phyloP scores from a whole-genome alignment of 2,797 vertebrate species.

The Anabas testudineus region DNA sequence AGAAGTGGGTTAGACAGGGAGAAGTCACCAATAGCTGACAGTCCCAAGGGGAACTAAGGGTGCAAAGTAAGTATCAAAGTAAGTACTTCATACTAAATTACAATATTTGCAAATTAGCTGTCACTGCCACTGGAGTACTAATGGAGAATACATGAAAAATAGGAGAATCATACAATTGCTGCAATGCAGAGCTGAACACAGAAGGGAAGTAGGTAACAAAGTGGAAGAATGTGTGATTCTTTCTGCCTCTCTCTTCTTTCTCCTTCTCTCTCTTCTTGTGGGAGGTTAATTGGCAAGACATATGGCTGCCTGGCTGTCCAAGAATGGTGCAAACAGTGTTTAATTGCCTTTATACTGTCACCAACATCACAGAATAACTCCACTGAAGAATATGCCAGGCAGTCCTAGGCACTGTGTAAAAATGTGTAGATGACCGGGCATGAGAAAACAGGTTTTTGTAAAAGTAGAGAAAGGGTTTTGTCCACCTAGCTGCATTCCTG shows the following conservation, averaged over 20 bases:
- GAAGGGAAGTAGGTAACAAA: conserved; percentile 35
- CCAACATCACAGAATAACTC: conserved; percentile 68
- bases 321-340: conserved; percentile 68
- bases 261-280: conserved; percentile 38
- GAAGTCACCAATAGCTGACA: conserved; percentile 27
- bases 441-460: conserved; percentile 64
- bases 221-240: conserved; percentile 50
- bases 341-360: conserved; percentile 77
- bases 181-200: conserved; percentile 63
- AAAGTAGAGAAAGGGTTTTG: conserved; percentile 64
- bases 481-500: conserved; percentile 78
- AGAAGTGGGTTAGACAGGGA: conserved; percentile 24
- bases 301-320: conserved; percentile 57
- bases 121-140: conserved; percentile 48
- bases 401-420: conserved; percentile 56
- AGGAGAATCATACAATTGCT: conserved; percentile 32
- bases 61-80: conserved; percentile 27
- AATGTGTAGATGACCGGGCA: conserved; percentile 44
- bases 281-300: conserved; percentile 79
- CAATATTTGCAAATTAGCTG: conserved; percentile 70
- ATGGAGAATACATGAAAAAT: conserved; percentile 55
- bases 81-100: conserved; percentile 60
- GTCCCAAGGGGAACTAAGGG: conserved; percentile 40
- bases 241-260: conserved; percentile 26
- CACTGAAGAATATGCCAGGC: conserved; percentile 56